A percentile compares a stretch with the other conserved stretches of the same genome.
Conservation (phyloP, 2,113 vertebrate genomes). For the Sapayoa aenigma region DNA sequence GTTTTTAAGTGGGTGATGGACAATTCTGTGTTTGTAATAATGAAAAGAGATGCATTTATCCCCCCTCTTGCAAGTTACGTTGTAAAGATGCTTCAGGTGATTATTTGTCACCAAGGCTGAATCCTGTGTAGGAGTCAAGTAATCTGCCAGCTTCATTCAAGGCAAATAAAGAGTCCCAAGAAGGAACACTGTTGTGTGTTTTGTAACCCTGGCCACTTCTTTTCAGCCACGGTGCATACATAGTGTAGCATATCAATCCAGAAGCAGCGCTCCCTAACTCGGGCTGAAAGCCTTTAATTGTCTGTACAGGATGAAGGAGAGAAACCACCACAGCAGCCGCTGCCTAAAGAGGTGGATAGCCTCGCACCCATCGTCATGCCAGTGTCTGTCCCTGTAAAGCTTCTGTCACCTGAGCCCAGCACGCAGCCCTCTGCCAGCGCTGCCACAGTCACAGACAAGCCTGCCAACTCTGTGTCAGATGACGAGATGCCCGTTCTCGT, state of each 20-base stretch:
- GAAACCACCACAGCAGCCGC: slow-evolving; percentile 70
- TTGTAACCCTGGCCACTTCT: slow-evolving; percentile 21
- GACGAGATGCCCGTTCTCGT: slow-evolving; percentile 85
- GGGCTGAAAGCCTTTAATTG: slow-evolving; percentile 83
- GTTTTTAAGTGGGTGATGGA: neutral
- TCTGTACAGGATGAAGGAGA: slow-evolving; percentile 86
- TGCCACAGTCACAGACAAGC: slow-evolving; percentile 77
- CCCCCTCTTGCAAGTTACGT: neutral
- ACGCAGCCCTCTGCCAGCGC: slow-evolving; percentile 74
- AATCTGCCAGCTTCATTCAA: neutral
- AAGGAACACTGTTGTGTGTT: neutral
- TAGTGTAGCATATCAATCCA: neutral
- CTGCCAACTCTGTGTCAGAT: slow-evolving; percentile 78
- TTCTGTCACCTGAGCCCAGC: slow-evolving; percentile 77
- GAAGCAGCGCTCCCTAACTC: slow-evolving; percentile 16
- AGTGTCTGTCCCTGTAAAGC: slow-evolving; percentile 89
- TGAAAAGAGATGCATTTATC: neutral
- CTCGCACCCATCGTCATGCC: slow-evolving; percentile 85
- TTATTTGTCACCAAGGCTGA: neutral
- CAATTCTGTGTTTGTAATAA: neutral
- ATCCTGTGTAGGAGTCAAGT: neutral
- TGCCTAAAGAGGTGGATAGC: slow-evolving; percentile 77
- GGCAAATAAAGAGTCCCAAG: neutral
- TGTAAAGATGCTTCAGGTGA: neutral
- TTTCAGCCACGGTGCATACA: neutral